Evolutionary conservation across 2,888 invertebrate species (phyloP).

Genomic region (Melanostoma mellinum): DNA sequence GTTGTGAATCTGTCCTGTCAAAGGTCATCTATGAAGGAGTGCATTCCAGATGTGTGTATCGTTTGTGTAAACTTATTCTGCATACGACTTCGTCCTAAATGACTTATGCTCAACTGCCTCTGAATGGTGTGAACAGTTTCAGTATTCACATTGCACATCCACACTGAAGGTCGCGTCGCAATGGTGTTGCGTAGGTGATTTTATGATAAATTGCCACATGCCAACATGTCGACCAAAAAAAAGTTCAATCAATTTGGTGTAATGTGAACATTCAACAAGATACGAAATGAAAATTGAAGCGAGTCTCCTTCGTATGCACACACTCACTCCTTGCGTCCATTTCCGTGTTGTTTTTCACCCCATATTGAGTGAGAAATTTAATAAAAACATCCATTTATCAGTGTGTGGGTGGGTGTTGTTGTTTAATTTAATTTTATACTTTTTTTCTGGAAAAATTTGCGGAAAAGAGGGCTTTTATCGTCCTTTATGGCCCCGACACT

Average conservation of each 20-base stretch:
- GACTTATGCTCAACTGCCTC: too few relatives aligned
- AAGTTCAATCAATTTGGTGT: conserved; percentile 44
- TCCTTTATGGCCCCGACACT: too few relatives aligned
- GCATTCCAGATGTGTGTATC: conserved; percentile 17
- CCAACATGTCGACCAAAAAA: conserved; percentile 19
- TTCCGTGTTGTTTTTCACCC: background rate
- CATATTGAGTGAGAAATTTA: background rate
- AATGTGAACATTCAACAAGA: conserved; percentile 25
- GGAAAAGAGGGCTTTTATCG: too few relatives aligned
- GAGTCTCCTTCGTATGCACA: background rate
- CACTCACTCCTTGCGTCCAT: background rate
- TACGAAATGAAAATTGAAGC: background rate
- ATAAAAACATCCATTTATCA: conserved; percentile 6
- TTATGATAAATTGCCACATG: conserved; percentile 22
- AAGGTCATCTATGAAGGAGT: conserved; percentile 40
- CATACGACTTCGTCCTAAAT: background rate
- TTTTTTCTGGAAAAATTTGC: too few relatives aligned
- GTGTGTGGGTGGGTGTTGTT: background rate
- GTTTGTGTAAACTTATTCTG: conserved; percentile 17
- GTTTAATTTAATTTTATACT: too few relatives aligned
- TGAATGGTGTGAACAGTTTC: too few relatives aligned
- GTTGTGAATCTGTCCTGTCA: conserved; percentile 18
- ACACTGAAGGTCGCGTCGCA: background rate
- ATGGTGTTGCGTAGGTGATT: background rate
- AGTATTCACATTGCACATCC: background rate